Percentiles rank a stretch among this genome's conserved stretches.
phyloP scores from a whole-genome alignment of 2,113 vertebrate species.

The Spea bombifrons region DNA sequence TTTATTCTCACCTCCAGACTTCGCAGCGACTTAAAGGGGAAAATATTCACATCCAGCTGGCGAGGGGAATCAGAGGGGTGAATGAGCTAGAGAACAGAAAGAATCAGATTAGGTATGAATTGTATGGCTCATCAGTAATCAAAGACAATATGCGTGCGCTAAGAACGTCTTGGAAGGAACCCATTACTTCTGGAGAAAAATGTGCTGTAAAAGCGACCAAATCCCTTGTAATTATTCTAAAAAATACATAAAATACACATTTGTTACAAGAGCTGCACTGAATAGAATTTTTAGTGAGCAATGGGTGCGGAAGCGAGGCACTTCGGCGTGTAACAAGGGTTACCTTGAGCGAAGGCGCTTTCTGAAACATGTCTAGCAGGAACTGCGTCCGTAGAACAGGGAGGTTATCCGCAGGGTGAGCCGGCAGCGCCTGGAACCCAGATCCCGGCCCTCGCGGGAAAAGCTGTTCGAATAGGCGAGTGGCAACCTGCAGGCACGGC shows the following conservation, averaged over 20 bases:
- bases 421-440: constrained; percentile 89
- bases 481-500: constrained; percentile 81
- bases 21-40: constrained; percentile 90
- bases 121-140: no score
- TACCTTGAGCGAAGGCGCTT: constrained; percentile 89
- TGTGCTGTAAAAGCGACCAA: no score
- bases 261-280: no score
- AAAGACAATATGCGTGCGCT: no score
- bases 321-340: background rate
- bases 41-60: constrained; percentile 85
- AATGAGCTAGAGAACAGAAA: constrained; percentile 70
- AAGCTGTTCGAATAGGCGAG: constrained; percentile 82
- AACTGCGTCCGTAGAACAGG: constrained; percentile 87
- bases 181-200: no score
- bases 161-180: no score
- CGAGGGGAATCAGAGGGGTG: constrained; percentile 68
- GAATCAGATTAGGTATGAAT: background rate
- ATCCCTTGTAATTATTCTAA: no score
- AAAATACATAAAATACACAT: no score
- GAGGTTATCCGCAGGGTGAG: constrained; percentile 83
- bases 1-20: constrained; percentile 77
- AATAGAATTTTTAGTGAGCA: no score
- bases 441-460: constrained; percentile 79
- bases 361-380: constrained; percentile 91
- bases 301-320: no score